phyloP scores from a whole-genome alignment of 2,113 vertebrate genomes.

The Grus americana region DNA sequence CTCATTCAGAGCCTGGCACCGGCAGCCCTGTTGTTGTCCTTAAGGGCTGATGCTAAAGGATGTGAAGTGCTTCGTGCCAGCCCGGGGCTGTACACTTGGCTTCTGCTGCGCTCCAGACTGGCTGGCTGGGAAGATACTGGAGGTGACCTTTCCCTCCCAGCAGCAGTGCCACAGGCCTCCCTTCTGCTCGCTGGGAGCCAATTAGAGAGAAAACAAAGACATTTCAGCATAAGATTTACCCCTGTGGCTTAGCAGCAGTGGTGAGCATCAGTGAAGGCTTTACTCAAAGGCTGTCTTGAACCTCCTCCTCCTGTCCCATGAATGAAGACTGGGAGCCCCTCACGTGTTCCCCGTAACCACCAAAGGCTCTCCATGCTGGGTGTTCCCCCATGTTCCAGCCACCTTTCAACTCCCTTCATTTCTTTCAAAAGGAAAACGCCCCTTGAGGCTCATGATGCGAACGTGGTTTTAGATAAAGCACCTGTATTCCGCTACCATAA shows the following conservation, averaged over 20 bases:
- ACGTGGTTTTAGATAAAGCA: neutral
- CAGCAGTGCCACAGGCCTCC: neutral
- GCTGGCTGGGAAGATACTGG: neutral
- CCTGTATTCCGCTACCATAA: neutral
- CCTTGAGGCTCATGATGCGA: neutral
- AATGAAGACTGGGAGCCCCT: neutral
- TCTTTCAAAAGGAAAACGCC: neutral
- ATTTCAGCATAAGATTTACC: neutral
- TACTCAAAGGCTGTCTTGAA: neutral
- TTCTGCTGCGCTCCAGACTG: neutral
- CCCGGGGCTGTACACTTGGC: neutral
- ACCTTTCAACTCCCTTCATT: neutral
- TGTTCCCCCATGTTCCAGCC: neutral
- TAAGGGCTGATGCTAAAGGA: neutral
- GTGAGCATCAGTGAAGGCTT: neutral
- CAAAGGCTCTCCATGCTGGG: neutral
- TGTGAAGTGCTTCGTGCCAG: neutral
- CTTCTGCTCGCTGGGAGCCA: neutral
- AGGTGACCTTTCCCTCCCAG: neutral
- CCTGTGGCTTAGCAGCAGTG: neutral
- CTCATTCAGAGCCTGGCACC: neutral
- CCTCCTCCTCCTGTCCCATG: neutral
- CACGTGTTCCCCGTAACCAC: neutral
- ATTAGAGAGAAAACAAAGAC: neutral
- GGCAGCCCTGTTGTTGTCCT: neutral